Evolutionary conservation across 37 sponge, comb jelly and placozoan species (phyloP), one percentile per base, ranked within the genome.

Genomic region (Chondrosia reniformis): DNA sequence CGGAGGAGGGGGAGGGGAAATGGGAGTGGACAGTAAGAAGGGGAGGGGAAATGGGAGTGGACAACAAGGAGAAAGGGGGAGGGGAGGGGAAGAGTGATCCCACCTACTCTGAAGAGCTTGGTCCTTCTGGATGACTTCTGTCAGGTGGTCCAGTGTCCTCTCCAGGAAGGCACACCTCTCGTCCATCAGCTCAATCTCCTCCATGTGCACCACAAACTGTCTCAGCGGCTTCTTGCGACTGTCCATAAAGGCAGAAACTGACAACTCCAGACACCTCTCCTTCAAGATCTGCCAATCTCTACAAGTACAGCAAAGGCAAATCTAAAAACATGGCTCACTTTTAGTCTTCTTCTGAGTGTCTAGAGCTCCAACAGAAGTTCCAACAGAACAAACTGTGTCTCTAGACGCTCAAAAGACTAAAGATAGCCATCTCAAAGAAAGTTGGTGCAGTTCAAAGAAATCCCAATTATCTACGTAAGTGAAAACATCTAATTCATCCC

Each of bases 191-290:
- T 42, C 55, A 19, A 80, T 30, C 1, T 27, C 27, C 6, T 49
- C 46, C 83, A 89, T 61, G 57, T 75, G 12, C 3, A 72, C 28
- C 3, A 17, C 9, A 15, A 89, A 64, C 54, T 58, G 22, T 24
- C 34, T 39, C 38, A 89, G 61, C 32, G 81, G 55, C 28, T 33
- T 1, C 15, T 65, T 46, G 39, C 64, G 75, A 0, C 55, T 58
- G 41, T 85, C 86, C 32, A 85, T 72, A 46, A 85, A 89, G 36
- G 28, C 25, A 21, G 45, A 34, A 28, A 85, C 79, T 0, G 84
- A 45, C 61, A 80, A 76, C 32, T 80, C 59, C 27, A 84, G 58
- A 67, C 84, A 88, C 3, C 56, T 61, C 31, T 80, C 89, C 62
- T 22, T 25, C 10, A 62, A 38, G 24, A 84, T 63, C n/a, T 66